Base-by-base conservation (phyloP, 2,113 vertebrate genomes). In the Calidris pugnax region DNA sequence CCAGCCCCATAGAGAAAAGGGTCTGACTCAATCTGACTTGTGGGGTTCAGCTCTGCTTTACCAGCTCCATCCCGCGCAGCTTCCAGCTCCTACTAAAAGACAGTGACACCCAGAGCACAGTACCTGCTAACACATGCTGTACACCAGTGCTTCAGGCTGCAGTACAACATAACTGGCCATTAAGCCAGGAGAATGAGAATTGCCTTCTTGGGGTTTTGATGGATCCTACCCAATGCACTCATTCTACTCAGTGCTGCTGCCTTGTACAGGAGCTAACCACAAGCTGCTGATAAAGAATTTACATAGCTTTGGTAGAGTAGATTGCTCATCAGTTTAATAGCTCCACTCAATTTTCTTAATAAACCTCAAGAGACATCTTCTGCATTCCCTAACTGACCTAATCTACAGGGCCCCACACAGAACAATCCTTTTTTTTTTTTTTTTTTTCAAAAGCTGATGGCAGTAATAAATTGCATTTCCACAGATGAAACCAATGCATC, bases 401-500 rank as follows among this genome's bases (percentile, higher is more conserved):
- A 87, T 45, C 77, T 69, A 79, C 2, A 21, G 74, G 41, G 50
- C 2, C 3, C 15, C n/a, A 11, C 15, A 53, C 15, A 78, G 32
- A 84, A 74, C 47, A 81, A 71, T 53, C 48, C 5, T 23, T 48
- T 68, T 84, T 60, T 67, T 83, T 68, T 84, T 60, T 67, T 83
- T 55, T 66, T 51, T 62, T n/a, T 81, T 74, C 48, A 41, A 47
- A 80, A 87, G 47, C 12, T 88, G 75, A 85, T 45, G 71, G 55
- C 30, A 87, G 48, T 74, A 89, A 93, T 56, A 91, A 87, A 91
- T n/a, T 82, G 74, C 56, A 79, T 79, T 90, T 90, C 74, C 27
- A 63, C 37, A 64, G 30, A 43, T 72, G 43, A 82, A 89, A 89
- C 68, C 74, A 71, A 68, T 55, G 63, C 75, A 85, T 53, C 23